Base-by-base conservation (phyloP, 2,888 invertebrate genomes). In the Blomia tropicalis region DNA sequence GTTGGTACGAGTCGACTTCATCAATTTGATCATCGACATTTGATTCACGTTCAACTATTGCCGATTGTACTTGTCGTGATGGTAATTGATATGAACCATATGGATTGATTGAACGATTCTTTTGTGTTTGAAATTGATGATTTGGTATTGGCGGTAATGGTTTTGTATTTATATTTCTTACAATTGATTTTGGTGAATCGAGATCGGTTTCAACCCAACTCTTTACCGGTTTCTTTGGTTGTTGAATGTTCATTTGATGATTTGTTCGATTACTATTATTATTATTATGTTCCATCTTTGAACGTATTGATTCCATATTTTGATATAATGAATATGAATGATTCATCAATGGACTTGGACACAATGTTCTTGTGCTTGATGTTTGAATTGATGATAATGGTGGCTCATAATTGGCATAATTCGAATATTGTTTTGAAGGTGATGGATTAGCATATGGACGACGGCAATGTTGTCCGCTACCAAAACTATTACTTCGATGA, bases 171-270 rank as follows among this genome's bases (percentile, higher is more conserved):
- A n/a, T 41, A n/a, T n/a, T 41, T n/a, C 41, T n/a, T 41, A n/a
- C 14, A 41, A 41, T n/a, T 14, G 41, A 41, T 14, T 41, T 47
- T 7, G 51, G 54, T 25, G 65, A 65, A 61, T 68, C 68, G 25
- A 68, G 58, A 29, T 66, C 65, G 27, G 68, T 68, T 60, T 68
- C 68, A 11, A 60, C 60, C 68, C 68, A 68, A 43, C 59, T 59
- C 43, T 64, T 64, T n/a, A 32, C 32, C 19, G 2, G 59, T 25
- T 59, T 17, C 14, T 47, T 47, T n/a, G 7, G 22, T 27, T 7
- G 51, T 47, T 47, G 51, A 47, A 47, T 7, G 51, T 47, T 47
- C 27, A 47, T 11, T 27, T 47, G 51, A 22, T 7, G 22, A 7
- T 11, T 7, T 14, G n/a, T 25, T 7, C 7, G 7, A 11, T 47